phyloP scores from a whole-genome alignment of 2,797 vertebrate genomes.

The Euphonia xanthogaster region DNA sequence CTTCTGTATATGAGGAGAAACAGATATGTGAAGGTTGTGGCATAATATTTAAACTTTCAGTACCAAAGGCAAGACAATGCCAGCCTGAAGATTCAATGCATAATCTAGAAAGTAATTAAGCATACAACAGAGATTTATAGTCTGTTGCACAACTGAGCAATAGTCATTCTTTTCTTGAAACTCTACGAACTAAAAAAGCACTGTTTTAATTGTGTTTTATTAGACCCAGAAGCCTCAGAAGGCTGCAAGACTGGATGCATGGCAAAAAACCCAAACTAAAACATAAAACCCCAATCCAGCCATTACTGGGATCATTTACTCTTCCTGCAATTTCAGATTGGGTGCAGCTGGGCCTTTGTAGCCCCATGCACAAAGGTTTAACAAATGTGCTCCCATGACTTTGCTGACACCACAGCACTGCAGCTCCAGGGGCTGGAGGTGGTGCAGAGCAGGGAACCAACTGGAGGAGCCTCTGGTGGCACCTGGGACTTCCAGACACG shows the following conservation, averaged over 20 bases:
- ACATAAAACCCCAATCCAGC: fast-evolving
- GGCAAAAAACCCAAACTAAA: background rate
- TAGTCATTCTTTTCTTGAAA: background rate
- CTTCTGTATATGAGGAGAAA: background rate
- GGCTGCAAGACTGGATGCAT: background rate
- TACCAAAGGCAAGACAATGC: background rate
- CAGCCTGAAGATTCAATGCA: background rate
- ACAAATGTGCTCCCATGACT: fast-evolving
- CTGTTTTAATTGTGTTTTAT: background rate
- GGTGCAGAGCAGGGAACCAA: background rate
- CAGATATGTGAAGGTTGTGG: background rate
- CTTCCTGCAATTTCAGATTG: background rate
- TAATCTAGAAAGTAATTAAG: background rate
- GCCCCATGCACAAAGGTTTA: background rate
- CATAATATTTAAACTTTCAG: background rate
- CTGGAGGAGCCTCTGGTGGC: background rate
- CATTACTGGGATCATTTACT: background rate
- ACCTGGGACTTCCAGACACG: fast-evolving
- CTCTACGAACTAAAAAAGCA: background rate
- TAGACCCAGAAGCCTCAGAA: background rate
- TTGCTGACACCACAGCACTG: fast-evolving
- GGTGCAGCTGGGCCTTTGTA: background rate
- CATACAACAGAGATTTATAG: background rate
- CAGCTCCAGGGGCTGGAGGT: background rate
- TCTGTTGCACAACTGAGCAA: background rate